Percentiles rank a stretch among this genome's conserved stretches.
Evolutionary conservation across 1,140 invertebrate genomes (phyloP).

Genomic region (Antheraea mylitta): DNA sequence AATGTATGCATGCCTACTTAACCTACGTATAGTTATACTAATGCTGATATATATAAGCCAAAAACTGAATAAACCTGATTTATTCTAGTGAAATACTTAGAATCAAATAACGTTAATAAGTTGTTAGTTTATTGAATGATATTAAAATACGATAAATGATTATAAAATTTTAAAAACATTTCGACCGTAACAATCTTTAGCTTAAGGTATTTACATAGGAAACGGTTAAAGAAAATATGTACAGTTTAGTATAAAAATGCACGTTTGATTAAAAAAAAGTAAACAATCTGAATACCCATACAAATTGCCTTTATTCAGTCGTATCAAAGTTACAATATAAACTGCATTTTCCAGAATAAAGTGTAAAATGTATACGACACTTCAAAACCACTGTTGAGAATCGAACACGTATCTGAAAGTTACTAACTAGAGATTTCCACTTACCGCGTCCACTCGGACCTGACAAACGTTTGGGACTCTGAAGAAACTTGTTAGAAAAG

Average conservation of each 20-base stretch:
- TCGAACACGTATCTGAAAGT: slow-evolving; percentile 40
- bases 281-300: not conserved
- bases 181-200: no score
- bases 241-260: not conserved
- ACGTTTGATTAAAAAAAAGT: no score
- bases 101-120: no score
- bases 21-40: no score
- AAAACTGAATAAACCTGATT: no score
- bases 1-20: no score
- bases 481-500: slow-evolving; percentile 65
- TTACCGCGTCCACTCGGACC: slow-evolving; percentile 47
- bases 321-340: slow-evolving; percentile 16
- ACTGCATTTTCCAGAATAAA: slow-evolving; percentile 3
- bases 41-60: no score
- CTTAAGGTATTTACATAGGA: no score
- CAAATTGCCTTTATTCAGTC: not conserved
- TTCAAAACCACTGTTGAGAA: slow-evolving; percentile 1
- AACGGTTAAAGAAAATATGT: not conserved
- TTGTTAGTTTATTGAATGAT: no score
- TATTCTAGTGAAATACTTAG: no score
- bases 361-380: not conserved
- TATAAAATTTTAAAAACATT: no score
- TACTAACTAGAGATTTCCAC: slow-evolving; percentile 52
- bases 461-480: slow-evolving; percentile 61
- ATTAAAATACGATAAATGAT: no score